These are phyloP conservation scores for Heteromyza rotundicornis DNA, from an alignment of 2,888 invertebrate species.

Conservation along the genomic window DNA sequence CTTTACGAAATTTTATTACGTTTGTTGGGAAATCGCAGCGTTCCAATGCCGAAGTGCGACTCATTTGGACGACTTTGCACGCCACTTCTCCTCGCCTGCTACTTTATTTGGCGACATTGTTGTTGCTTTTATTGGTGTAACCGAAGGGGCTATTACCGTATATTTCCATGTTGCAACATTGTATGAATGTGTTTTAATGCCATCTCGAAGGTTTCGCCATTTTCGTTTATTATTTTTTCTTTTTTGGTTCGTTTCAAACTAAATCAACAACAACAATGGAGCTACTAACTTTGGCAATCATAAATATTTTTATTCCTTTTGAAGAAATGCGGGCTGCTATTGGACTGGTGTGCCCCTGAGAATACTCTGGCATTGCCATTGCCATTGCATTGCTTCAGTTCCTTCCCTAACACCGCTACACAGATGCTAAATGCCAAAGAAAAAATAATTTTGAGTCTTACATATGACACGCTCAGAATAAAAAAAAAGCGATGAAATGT, in stretches of 20 bases:
- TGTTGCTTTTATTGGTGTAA: slow-evolving; percentile 1
- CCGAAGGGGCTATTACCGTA: neutral
- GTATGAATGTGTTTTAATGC: neutral
- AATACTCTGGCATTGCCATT: too few relatives aligned
- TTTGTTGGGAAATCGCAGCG: too few relatives aligned
- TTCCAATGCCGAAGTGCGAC: neutral
- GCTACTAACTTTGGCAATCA: slow-evolving; percentile 6
- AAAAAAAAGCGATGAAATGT: too few relatives aligned
- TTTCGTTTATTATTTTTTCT: too few relatives aligned
- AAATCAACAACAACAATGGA: slow-evolving; percentile 10
- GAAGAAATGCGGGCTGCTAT: too few relatives aligned
- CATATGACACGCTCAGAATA: too few relatives aligned
- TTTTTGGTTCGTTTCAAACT: slow-evolving; percentile 10
- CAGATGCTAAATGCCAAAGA: too few relatives aligned
- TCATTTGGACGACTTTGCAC: neutral
- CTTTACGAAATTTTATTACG: neutral
- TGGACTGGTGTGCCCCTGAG: neutral
- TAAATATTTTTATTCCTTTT: slow-evolving; percentile 21
- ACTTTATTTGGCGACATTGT: slow-evolving; percentile 2
- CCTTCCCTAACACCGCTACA: too few relatives aligned
- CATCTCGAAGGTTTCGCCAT: neutral
- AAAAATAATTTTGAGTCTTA: too few relatives aligned
- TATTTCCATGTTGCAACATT: neutral
- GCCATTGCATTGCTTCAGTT: too few relatives aligned
- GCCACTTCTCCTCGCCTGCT: neutral